Base-by-base conservation (phyloP, 2,888 invertebrate species). In the Steinernema scapterisci region DNA sequence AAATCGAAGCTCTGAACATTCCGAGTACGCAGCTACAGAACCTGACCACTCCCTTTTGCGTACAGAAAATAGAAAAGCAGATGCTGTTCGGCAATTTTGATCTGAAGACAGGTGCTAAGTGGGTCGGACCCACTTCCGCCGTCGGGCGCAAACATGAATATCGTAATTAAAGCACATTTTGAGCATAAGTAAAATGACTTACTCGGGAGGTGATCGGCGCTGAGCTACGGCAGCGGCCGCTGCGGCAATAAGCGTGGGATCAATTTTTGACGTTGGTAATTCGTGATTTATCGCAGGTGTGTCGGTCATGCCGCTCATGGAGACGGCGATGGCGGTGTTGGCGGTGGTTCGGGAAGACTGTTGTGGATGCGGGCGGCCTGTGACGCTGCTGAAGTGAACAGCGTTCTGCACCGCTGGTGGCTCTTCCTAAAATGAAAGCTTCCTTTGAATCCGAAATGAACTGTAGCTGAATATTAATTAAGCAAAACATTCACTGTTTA, bases 271-370 rank as follows among this genome's bases (percentile, higher is more conserved):
- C 31, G 63, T 11, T 16, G 27, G 63, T 38, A 63, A 38, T 63
- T 63, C 63, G 63, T 63, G 63, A 63, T 63, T 27, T 16, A 63
- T 63, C 63, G 63, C 63, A 63, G 63, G 63, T 63, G 63, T 16
- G 38, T 63, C 63, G 63, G 63, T 63, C 63, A 63, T 63, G 38
- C 63, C 63, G 63, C 63, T 63, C 63, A 63, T 63, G 63, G 63
- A 63, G 25, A 63, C 63, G 38, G 25, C 38, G 38, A 63, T 63
- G 63, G 63, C 27, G 25, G 31, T 31, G 38, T 7, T 9, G 38
- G 38, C 31, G 31, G 63, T 5, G 11, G 63, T 63, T 7, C 27
- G 38, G 63, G 31, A 63, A 31, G 27, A 38, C 48, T 48, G 45
- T 16, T 44, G 48, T 19, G 16, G 3, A 27, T 27, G 27, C 16